Evolutionary conservation across 1,140 invertebrate species (phyloP), one percentile per base, ranked within the genome.

Genomic region (Saxidomus purpurata): DNA sequence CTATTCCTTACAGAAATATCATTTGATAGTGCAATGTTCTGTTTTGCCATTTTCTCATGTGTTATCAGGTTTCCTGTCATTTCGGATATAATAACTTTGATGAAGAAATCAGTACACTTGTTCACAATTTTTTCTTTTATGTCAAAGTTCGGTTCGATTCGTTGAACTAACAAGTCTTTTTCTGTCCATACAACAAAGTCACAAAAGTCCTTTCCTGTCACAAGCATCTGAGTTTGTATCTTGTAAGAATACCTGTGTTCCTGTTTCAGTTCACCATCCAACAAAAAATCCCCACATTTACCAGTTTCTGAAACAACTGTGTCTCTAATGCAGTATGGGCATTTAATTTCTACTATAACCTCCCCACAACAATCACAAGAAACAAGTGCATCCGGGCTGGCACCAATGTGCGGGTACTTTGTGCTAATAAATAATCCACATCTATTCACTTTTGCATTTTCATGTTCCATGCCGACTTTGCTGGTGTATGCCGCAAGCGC

Each of bases 131-230:
- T n/a, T 25, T 0, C 11, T 25, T 47, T 3, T 8, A 25, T 47
- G 11, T 76, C 40, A 2, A 19, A 8, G 28, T 76, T 76, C 6
- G n/a, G 13, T 25, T 47, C 13, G 6, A 76, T 47, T 19, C 88
- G 34, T 74, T 87, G 47, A 4, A 89, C 22, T 34, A 31, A 43
- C 8, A 82, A 28, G 40, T 87, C 90, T 1, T 67, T 38, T 17
- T 49, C 11, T 47, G 89, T 87, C 90, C 90, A 92, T 0, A 91
- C 86, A 43, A 91, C 67, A 81, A 91, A 90, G 38, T 92, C 86
- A 85, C 83, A 89, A 55, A 74, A 86, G 13, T 89, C 88, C 40
- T n/a, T 63, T 2, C 59, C 87, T 19, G 67, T 55, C 6, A 91
- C 83, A 52, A 84, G 36, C 0, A 92, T 13, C 43, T 92, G 92